Evolutionary conservation across 2,113 vertebrate species (phyloP), one percentile per base, ranked within the genome.

Genomic region (Apteryx owenii): DNA sequence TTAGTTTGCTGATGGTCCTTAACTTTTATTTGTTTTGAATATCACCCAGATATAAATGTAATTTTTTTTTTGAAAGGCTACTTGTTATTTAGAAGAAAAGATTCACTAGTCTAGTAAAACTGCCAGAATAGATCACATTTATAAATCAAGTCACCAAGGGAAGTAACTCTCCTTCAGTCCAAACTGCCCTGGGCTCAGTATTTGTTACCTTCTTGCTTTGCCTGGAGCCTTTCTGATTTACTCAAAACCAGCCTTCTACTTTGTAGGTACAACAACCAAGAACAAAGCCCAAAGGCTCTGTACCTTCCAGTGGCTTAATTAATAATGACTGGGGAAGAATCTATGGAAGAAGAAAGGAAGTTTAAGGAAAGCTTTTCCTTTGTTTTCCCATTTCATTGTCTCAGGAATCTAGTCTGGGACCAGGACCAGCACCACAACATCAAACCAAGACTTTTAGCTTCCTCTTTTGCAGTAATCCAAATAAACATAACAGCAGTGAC

Each of bases 401-500:
- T 81, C 36, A 85, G 85, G 76, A 91, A 90, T 66, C 42, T 33
- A 54, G 38, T n/a, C 9, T 60, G 64, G 25, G n/a, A 89, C 9
- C 14, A 65, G 46, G 53, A 94, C 78, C 29, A 83, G 38, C 68
- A 83, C 9, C 18, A 68, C 60, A 84, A 26, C 42, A 69, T 40
- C 29, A 72, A 56, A 78, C 85, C 25, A 61, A n/a, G 36, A 81
- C 48, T 91, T 90, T 91, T 44, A 81, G 61, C 31, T 90, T 91
- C 72, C 85, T 72, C 68, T 65, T 81, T 83, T 90, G 87, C n/a
- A 90, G 38, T 48, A 86, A 85, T n/a, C 40, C 78, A 91, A 89
- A 81, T 56, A 88, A 88, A 61, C 33, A 1, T 9, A 50, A 75
- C 7, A 82, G 60, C 48, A 58, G n/a, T 75, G 79, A 95, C 36